A percentile compares a stretch with the other conserved stretches of the same genome.
Evolutionary conservation across 2,113 vertebrate species (phyloP).

Genomic region (Catharus fuscescens): DNA sequence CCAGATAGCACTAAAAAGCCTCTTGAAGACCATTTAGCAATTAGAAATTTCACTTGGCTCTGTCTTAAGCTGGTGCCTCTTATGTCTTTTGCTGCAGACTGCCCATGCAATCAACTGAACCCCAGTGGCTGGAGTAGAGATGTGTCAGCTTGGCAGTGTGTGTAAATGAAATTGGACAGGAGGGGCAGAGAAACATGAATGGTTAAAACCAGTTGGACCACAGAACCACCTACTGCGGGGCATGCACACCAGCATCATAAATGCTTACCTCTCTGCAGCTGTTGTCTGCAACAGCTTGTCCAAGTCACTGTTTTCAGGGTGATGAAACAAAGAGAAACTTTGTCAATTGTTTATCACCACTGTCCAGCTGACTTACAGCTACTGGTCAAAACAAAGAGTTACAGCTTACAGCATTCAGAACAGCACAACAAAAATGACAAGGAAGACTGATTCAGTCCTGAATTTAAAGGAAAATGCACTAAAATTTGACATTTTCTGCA

Average conservation of each 20-base stretch:
- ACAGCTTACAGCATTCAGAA: background rate
- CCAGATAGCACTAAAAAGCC: background rate
- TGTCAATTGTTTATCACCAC: slow-evolving; percentile 38
- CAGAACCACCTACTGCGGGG: background rate
- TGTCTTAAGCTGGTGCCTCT: background rate
- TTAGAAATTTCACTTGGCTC: background rate
- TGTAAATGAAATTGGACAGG: background rate
- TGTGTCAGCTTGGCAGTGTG: background rate
- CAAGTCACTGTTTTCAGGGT: background rate
- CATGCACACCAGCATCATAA: background rate
- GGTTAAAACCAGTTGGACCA: background rate
- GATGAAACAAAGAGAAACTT: slow-evolving; percentile 32
- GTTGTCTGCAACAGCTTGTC: background rate
- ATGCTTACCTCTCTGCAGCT: background rate
- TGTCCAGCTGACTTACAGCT: slow-evolving; percentile 14
- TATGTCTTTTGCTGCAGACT: background rate
- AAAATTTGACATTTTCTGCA: background rate
- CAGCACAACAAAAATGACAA: background rate
- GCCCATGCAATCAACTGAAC: background rate
- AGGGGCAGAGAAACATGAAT: background rate
- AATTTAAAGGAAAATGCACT: background rate
- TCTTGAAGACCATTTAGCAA: background rate
- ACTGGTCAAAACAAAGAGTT: slow-evolving; percentile 37
- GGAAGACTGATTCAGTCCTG: background rate
- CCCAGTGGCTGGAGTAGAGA: background rate